Conservation (phyloP, 2,113 vertebrate species). For the Helogale parvula region DNA sequence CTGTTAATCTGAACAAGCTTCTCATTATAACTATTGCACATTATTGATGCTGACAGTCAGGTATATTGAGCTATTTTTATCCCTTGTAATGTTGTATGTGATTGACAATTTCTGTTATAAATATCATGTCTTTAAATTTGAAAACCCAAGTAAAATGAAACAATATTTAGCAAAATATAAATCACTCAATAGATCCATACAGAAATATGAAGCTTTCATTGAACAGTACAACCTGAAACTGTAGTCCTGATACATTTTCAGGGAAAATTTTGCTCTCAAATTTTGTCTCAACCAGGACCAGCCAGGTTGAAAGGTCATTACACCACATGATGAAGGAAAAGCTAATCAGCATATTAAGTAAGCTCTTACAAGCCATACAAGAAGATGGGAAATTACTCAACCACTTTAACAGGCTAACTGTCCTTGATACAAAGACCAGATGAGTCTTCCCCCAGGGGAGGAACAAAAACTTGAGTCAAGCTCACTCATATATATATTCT, state of each 20-base stretch:
- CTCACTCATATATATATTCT: background rate
- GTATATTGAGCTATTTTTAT: background rate
- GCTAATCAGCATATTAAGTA: background rate
- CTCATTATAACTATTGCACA: background rate
- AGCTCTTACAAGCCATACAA: background rate
- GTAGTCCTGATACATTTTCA: background rate
- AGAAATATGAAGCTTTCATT: background rate
- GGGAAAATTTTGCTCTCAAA: background rate
- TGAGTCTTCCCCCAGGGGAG: background rate
- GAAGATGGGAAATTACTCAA: background rate
- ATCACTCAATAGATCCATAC: background rate
- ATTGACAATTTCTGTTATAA: background rate
- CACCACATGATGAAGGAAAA: background rate
- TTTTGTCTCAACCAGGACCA: background rate
- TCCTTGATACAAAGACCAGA: background rate
- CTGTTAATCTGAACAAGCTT: background rate
- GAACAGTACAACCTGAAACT: background rate
- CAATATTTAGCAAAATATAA: background rate
- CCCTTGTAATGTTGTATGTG: background rate
- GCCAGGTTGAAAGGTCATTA: background rate
- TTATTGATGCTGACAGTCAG: background rate
- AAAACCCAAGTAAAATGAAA: constrained; percentile 23
- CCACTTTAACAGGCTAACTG: background rate
- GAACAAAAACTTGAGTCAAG: background rate
- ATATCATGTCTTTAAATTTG: background rate